Evolutionary conservation across 2,797 vertebrate species (phyloP).

Genomic region (Pelobates cultripes): DNA sequence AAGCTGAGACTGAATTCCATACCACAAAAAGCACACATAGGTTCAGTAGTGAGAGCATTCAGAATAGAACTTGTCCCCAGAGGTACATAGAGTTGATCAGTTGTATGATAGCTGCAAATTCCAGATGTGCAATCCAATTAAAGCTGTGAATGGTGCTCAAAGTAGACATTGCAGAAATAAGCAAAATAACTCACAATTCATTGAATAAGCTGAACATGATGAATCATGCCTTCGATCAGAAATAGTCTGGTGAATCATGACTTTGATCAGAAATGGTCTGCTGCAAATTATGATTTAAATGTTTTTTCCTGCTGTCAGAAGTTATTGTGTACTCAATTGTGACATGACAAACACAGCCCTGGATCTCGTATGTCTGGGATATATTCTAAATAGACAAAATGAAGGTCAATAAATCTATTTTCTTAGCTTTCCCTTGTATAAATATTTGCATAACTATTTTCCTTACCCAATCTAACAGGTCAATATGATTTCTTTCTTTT

Average conservation of each 20-base stretch:
- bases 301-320: neutral
- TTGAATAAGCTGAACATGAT: neutral
- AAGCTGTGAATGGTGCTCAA: neutral
- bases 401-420: constrained; percentile 20
- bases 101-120: neutral
- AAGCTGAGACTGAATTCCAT: too few species aligned
- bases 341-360: neutral
- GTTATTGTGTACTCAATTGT: neutral
- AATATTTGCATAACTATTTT: constrained; percentile 38
- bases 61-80: neutral
- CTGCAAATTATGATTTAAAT: neutral
- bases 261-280: neutral
- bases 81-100: neutral
- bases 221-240: neutral
- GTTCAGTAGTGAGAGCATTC: neutral
- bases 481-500: neutral
- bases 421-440: constrained; percentile 18
- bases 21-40: too few species aligned
- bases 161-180: neutral
- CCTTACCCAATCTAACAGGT: constrained; percentile 20
- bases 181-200: neutral
- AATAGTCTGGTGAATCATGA: neutral
- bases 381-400: constrained; percentile 27
- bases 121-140: neutral
- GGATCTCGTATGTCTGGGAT: neutral